Conservation (phyloP, 2,113 vertebrate genomes). For the Takifugu flavidus region DNA sequence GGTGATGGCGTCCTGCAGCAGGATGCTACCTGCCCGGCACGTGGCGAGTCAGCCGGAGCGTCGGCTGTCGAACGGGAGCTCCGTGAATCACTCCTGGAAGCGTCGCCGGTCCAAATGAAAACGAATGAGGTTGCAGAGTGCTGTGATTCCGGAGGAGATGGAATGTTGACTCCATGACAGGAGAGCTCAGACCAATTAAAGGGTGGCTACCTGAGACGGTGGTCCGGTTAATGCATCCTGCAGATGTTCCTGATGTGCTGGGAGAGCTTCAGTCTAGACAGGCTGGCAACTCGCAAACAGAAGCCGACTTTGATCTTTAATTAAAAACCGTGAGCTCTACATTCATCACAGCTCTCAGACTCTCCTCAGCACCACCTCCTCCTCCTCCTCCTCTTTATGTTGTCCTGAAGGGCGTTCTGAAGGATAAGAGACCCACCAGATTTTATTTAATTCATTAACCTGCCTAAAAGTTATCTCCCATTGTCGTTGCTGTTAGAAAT, state of each 20-base stretch:
- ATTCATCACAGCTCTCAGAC: constrained; percentile 72
- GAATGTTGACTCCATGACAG: too few relatives aligned
- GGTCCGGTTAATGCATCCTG: constrained; percentile 75
- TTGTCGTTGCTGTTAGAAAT: background rate
- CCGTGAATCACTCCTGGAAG: too few relatives aligned
- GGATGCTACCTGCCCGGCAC: too few relatives aligned
- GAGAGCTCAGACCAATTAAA: constrained; percentile 5
- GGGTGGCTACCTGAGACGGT: constrained; percentile 34
- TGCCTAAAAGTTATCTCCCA: constrained; percentile 15
- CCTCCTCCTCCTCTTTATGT: constrained; percentile 24
- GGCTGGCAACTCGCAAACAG: constrained; percentile 73
- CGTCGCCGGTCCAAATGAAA: too few relatives aligned
- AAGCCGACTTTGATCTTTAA: constrained; percentile 79
- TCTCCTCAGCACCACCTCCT: constrained; percentile 35
- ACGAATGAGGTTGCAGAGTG: too few relatives aligned
- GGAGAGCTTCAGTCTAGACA: constrained; percentile 78
- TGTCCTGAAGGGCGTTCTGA: constrained; percentile 27
- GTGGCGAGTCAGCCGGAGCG: too few relatives aligned
- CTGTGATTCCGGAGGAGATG: too few relatives aligned
- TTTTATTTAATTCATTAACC: background rate
- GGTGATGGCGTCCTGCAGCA: too few relatives aligned
- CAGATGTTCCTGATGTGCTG: constrained; percentile 79
- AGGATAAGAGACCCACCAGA: constrained; percentile 7
- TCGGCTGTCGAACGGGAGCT: too few relatives aligned
- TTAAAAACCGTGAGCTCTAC: constrained; percentile 76